These are phyloP conservation scores for Agonopterix alstromeriana DNA, from an alignment of 2,888 invertebrate species.

Conservation along the genomic window DNA sequence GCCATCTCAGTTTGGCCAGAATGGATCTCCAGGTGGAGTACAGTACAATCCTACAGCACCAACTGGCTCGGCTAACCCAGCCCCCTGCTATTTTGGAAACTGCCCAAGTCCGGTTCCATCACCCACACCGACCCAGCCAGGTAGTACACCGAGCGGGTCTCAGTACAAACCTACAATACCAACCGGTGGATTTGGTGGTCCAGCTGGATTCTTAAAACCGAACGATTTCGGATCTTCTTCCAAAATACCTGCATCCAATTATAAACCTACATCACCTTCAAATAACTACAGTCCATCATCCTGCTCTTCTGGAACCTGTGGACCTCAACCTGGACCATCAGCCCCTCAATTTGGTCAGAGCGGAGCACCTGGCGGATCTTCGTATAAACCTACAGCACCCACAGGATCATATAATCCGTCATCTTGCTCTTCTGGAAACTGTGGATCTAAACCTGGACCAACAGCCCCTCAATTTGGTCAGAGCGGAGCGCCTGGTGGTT, in stretches of 20 bases:
- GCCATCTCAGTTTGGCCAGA: background rate
- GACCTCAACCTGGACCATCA: slow-evolving; percentile 1
- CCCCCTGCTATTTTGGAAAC: slow-evolving; percentile 11
- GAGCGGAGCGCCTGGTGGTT: background rate
- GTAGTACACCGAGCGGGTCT: background rate
- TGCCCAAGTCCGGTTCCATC: slow-evolving; percentile 8
- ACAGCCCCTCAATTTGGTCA: slow-evolving; percentile 12
- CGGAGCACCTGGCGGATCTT: background rate
- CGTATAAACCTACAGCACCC: background rate
- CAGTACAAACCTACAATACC: slow-evolving; percentile 9
- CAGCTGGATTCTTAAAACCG: slow-evolving; percentile 13
- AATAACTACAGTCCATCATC: background rate
- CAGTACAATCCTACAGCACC: slow-evolving; percentile 8
- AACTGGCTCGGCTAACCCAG: slow-evolving; percentile 17
- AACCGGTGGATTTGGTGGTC: slow-evolving; percentile 17
- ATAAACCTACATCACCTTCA: slow-evolving; percentile 2
- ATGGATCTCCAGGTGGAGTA: background rate
- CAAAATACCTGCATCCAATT: background rate
- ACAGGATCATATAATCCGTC: background rate
- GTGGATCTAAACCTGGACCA: slow-evolving; percentile 3
- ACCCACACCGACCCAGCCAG: too few relatives aligned
- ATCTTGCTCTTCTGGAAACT: slow-evolving; percentile 1
- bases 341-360: slow-evolving; percentile 6
- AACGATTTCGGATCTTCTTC: slow-evolving; percentile 10
- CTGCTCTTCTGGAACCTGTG: slow-evolving; percentile 12